Evolutionary conservation across 2,797 vertebrate species (phyloP).

Genomic region (Gobionotothen gibberifrons): DNA sequence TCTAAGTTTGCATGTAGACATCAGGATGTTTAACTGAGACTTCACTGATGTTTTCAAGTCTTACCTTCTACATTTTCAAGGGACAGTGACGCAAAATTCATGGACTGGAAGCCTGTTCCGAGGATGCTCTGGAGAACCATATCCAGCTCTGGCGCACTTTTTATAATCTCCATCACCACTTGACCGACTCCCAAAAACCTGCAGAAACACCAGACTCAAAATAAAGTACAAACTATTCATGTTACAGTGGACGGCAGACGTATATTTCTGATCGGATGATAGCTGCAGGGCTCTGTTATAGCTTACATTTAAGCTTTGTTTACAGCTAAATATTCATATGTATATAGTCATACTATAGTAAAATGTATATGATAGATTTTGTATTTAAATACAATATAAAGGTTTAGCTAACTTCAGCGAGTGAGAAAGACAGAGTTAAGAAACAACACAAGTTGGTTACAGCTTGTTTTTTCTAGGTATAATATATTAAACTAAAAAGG

Average conservation of each 20-base stretch:
- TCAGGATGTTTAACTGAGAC: neutral
- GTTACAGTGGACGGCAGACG: neutral
- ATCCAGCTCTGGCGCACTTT: slow-evolving; percentile 64
- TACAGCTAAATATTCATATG: too few species aligned
- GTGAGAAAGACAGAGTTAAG: neutral
- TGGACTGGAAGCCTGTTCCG: slow-evolving; percentile 62
- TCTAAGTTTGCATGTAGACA: neutral
- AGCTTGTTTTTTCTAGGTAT: neutral
- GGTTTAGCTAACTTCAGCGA: neutral
- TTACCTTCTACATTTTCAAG: slow-evolving; percentile 64
- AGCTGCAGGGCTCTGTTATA: too few species aligned
- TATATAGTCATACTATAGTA: too few species aligned
- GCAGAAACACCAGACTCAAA: slow-evolving; percentile 19
- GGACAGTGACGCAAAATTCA: slow-evolving; percentile 60
- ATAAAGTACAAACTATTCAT: neutral
- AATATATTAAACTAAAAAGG: neutral
- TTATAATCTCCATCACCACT: slow-evolving; percentile 65
- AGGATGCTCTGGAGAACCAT: slow-evolving; percentile 65
- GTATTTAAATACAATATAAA: neutral
- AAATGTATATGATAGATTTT: neutral
- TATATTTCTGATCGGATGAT: neutral
- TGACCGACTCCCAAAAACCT: slow-evolving; percentile 77
- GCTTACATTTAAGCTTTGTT: too few species aligned
- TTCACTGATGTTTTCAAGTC: neutral
- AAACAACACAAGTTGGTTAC: neutral